These are phyloP conservation scores for Hippasteria phrygiana DNA, from an alignment of 53 echinoderm and acorn worm species.

Conservation along the genomic window DNA sequence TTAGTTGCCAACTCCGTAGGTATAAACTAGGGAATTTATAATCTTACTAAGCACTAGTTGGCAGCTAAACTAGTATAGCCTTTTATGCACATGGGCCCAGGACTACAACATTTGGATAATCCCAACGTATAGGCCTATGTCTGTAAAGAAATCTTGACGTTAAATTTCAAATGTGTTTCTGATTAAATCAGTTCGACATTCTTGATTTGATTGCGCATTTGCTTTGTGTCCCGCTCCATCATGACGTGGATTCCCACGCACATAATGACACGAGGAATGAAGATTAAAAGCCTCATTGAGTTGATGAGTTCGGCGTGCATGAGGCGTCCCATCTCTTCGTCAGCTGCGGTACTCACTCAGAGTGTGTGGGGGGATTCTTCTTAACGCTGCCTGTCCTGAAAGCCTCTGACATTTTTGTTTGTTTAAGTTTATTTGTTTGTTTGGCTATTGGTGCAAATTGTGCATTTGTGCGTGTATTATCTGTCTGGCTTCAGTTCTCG, in stretches of 20 bases:
- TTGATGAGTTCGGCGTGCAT: conserved; percentile 9
- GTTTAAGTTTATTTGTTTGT: too few relatives aligned
- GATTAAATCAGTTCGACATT: background rate
- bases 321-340: background rate
- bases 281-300: conserved; percentile 46
- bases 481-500: too few relatives aligned
- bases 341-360: conserved; percentile 9
- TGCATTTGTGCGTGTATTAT: too few relatives aligned
- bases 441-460: too few relatives aligned
- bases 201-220: background rate
- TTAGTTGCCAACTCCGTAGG: too few relatives aligned
- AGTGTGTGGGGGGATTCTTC: background rate
- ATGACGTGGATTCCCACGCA: background rate
- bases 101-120: too few relatives aligned
- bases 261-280: background rate
- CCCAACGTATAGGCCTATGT: too few relatives aligned
- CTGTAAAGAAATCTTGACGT: too few relatives aligned
- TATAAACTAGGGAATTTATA: too few relatives aligned
- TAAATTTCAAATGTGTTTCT: background rate
- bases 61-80: too few relatives aligned
- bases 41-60: too few relatives aligned
- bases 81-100: too few relatives aligned
- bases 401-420: background rate
- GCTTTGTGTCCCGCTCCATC: background rate
- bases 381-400: background rate